Evolutionary conservation across 2,797 vertebrate genomes (phyloP).

Genomic region (Labroides dimidiatus): DNA sequence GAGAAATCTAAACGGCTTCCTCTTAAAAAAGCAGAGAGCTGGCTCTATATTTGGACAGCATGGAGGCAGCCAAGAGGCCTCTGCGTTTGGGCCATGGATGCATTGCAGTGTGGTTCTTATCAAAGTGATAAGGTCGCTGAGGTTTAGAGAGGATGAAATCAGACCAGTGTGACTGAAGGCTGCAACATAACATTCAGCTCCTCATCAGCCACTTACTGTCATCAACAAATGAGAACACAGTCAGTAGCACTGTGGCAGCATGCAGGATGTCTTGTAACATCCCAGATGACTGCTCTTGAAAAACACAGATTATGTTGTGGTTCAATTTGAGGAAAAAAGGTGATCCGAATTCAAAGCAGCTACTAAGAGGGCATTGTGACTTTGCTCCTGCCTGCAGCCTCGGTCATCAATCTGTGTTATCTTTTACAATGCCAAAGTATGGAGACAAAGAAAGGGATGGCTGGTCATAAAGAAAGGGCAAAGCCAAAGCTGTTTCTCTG

Average conservation of each 20-base stretch:
- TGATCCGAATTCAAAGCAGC: constrained; percentile 30
- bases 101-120: constrained; percentile 60
- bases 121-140: constrained; percentile 55
- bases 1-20: constrained; percentile 31
- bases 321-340: constrained; percentile 33
- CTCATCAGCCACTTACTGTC: constrained; percentile 61
- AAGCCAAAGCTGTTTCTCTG: background rate
- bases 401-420: constrained; percentile 16
- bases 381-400: constrained; percentile 14
- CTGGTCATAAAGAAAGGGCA: background rate
- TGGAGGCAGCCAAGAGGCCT: constrained; percentile 28
- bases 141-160: constrained; percentile 46
- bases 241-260: constrained; percentile 19
- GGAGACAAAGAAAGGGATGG: background rate
- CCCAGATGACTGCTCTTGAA: constrained; percentile 48
- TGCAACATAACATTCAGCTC: constrained; percentile 43
- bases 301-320: constrained; percentile 39
- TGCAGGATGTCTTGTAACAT: constrained; percentile 34
- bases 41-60: constrained; percentile 41
- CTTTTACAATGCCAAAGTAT: background rate
- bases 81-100: constrained; percentile 20
- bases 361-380: constrained; percentile 20
- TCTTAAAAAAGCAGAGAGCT: constrained; percentile 29
- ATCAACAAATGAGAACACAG: constrained; percentile 55
- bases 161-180: constrained; percentile 45